These are phyloP conservation scores for Hycleus cichorii DNA, from an alignment of 1,140 invertebrate species.

Conservation along the genomic window DNA sequence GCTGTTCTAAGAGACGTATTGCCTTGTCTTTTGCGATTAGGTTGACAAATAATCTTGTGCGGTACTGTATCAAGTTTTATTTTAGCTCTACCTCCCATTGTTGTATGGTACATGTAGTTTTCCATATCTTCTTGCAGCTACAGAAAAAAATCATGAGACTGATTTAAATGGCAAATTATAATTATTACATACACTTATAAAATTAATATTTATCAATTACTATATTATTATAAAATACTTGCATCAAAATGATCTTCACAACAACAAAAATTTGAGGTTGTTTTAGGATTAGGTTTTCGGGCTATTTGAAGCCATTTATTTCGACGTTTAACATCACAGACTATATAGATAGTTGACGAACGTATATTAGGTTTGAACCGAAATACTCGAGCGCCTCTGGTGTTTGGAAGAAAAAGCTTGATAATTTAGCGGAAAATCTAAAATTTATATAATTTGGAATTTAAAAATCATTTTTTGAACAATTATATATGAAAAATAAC, in stretches of 20 bases:
- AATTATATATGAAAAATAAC: too few species aligned
- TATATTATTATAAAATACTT: conserved; percentile 14
- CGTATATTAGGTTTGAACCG: too few species aligned
- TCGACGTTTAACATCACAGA: conserved; percentile 6
- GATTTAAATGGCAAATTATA: neutral
- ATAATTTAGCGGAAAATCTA: too few species aligned
- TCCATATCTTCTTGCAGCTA: conserved; percentile 38
- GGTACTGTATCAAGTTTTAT: conserved; percentile 33
- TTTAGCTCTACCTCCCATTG: conserved; percentile 31
- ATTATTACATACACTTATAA: neutral
- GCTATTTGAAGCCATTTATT: conserved; percentile 21
- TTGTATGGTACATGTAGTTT: conserved; percentile 35
- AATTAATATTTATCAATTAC: neutral
- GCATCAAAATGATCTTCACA: conserved; percentile 27
- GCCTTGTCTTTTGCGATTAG: neutral
- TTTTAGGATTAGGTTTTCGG: conserved; percentile 8
- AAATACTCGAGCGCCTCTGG: too few species aligned
- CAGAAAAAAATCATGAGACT: conserved; percentile 22
- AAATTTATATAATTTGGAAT: too few species aligned
- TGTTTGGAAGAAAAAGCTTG: too few species aligned
- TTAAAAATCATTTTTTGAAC: too few species aligned
- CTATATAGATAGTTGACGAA: too few species aligned
- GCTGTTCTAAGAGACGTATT: neutral
- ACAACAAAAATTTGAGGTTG: conserved; percentile 13
- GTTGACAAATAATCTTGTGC: conserved; percentile 36